A percentile compares a stretch with the other conserved stretches of the same genome.
Conservation (phyloP, 2,888 invertebrate species). For the Reticulitermes lucifugus region DNA sequence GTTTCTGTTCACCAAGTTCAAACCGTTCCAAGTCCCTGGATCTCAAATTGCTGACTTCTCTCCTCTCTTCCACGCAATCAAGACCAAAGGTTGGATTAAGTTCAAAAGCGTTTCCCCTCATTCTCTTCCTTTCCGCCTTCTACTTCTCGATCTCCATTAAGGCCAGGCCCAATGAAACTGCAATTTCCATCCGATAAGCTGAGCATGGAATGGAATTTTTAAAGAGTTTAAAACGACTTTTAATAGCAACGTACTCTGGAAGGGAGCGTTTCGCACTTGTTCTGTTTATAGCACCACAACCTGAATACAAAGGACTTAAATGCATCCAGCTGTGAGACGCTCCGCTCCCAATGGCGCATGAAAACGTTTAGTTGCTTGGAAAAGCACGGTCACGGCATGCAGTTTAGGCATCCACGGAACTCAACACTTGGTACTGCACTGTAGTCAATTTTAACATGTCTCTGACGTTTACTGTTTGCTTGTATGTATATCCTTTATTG, state of each 20-base stretch:
- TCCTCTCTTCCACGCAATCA: conserved; percentile 12
- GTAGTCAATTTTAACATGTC: too few species aligned
- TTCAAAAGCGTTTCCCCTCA: background rate
- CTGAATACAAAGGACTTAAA: too few species aligned
- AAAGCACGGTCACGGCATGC: background rate
- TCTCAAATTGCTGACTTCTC: background rate
- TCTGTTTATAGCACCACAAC: background rate
- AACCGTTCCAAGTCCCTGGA: too few species aligned
- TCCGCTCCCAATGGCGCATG: background rate
- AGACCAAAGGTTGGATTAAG: conserved; percentile 10
- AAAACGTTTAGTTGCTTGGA: background rate
- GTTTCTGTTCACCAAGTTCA: too few species aligned
- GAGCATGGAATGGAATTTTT: background rate
- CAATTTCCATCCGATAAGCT: conserved; percentile 11
- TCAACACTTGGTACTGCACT: too few species aligned
- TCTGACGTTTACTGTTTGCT: too few species aligned
- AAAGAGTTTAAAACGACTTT: background rate
- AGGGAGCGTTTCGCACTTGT: background rate
- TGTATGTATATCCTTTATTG: too few species aligned
- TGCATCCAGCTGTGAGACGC: background rate
- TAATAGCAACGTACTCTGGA: background rate
- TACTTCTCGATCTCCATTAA: background rate
- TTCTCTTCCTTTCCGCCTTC: background rate
- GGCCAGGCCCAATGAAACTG: background rate
- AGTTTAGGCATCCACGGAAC: background rate